A percentile compares a stretch with the other conserved stretches of the same genome.
These are phyloP conservation scores for Himalopsyche japonica DNA, from an alignment of 2,888 invertebrate genomes.

Conservation along the genomic window DNA sequence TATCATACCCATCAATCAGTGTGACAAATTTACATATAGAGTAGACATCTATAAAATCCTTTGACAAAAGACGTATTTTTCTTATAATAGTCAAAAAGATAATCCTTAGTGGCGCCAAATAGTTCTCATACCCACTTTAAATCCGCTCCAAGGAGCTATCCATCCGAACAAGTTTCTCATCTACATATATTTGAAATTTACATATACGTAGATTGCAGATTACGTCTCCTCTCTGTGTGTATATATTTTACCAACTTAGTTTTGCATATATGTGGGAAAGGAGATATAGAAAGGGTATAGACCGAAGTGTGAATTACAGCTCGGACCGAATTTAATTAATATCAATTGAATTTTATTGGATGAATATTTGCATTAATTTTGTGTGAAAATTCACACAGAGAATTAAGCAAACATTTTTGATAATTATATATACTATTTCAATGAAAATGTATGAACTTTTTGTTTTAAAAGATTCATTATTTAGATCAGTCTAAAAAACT, in stretches of 20 bases:
- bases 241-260: background rate
- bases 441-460: no score
- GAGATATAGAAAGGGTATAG: background rate
- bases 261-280: background rate
- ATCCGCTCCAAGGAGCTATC: slow-evolving; percentile 25
- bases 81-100: slow-evolving; percentile 19
- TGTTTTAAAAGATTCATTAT: no score
- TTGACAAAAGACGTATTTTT: slow-evolving; percentile 6
- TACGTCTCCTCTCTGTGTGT: background rate
- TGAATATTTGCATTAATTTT: background rate
- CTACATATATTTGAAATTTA: background rate
- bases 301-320: background rate
- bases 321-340: background rate
- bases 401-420: background rate
- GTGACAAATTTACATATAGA: background rate
- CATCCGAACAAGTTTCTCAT: slow-evolving; percentile 21
- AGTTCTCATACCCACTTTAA: background rate
- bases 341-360: background rate
- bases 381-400: background rate
- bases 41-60: background rate
- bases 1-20: no score
- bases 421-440: background rate
- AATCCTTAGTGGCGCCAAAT: slow-evolving; percentile 32
- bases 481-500: no score
- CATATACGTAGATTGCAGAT: background rate